Base-by-base conservation (phyloP, 2,113 vertebrate species). In the Anoplopoma fimbria region DNA sequence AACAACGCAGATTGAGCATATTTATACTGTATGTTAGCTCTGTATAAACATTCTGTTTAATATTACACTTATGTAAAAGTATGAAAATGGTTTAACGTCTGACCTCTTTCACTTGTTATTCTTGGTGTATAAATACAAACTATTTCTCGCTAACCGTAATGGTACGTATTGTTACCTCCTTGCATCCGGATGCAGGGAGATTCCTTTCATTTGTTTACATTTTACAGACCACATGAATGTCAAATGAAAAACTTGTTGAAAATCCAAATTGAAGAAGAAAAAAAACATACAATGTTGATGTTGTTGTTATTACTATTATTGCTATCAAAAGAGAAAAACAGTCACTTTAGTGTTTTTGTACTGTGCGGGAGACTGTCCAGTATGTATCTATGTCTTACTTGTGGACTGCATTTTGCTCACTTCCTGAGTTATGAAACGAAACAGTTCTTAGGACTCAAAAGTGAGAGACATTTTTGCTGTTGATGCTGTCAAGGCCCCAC, bases 151-250 rank as follows among this genome's bases (percentile, higher is more conserved):
- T 70, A 69, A 38, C 51, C 27, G 36, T 86, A 67, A 72, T 15
- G 23, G 47, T 81, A 77, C 3, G 71, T 67, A 75, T 60, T 73
- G 67, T 87, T 76, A 45, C 57, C 79, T 80, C 77, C 13, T 1
- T 73, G 87, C 82, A 25, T 68, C 25, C 4, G 17, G 49, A 23
- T 1, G 61, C 81, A 57, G 74, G 75, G 65, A 75, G 74, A 57
- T 27, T 75, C 49, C 81, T 67, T 77, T 88, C 71, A 86, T 92
- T 65, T 31, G 93, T 94, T 94, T 94, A 93, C 93, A 93, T 93
- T 89, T 90, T 91, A 86, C 90, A 93, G 93, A 94, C 93, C 92
- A 92, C 87, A 82, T 94, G 93, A 94, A 94, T 94, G 93, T 94
- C 74, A 71, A 86, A 77, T 62, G n/a, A 89, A 81, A 80, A 78